Percentiles rank a stretch among this genome's conserved stretches.
These are phyloP conservation scores for Hypanus sabinus DNA, from an alignment of 2,113 vertebrate species.

Conservation along the genomic window DNA sequence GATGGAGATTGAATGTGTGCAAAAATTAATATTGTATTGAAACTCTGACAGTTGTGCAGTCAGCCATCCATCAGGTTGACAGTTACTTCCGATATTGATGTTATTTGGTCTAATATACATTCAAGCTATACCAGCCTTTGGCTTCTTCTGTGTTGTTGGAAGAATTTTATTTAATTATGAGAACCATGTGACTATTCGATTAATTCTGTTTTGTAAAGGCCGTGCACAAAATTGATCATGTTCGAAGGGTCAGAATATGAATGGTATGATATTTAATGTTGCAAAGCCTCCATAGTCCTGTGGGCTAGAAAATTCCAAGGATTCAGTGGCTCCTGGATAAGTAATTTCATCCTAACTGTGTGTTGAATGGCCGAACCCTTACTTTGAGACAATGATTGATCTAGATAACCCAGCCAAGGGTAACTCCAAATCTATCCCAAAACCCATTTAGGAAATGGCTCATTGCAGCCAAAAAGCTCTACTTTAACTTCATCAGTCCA, in stretches of 20 bases:
- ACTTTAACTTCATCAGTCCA: too few species aligned
- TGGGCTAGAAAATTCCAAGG: too few species aligned
- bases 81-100: not conserved
- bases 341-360: too few species aligned
- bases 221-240: not conserved
- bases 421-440: too few species aligned
- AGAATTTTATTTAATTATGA: not conserved
- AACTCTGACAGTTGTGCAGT: not conserved
- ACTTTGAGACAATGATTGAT: too few species aligned
- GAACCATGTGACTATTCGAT: not conserved
- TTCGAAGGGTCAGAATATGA: not conserved
- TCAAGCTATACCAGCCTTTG: not conserved
- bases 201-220: not conserved
- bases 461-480: too few species aligned
- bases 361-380: too few species aligned
- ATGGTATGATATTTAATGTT: not conserved
- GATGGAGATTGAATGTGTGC: not conserved
- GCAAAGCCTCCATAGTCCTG: not conserved
- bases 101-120: not conserved
- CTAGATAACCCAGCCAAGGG: too few species aligned
- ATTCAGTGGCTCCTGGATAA: too few species aligned
- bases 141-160: not conserved
- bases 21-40: not conserved
- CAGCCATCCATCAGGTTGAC: not conserved
- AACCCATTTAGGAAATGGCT: too few species aligned